Conservation (phyloP, 2,888 invertebrate genomes). For the Pycnomerus fuliginosus region DNA sequence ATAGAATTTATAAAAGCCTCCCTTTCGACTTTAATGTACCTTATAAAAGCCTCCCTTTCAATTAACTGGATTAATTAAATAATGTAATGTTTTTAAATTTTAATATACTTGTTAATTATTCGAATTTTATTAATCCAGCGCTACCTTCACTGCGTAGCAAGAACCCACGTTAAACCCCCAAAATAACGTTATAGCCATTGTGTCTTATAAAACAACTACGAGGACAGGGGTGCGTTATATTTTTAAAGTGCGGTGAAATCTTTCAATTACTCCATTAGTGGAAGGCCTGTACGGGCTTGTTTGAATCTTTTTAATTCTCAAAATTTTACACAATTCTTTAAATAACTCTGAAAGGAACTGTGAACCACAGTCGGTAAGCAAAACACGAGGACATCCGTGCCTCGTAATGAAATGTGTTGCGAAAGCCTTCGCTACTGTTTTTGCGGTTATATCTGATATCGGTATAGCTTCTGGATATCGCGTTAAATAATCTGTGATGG, state of each 20-base stretch:
- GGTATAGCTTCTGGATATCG: conserved; percentile 32
- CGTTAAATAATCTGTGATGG: conserved; percentile 28
- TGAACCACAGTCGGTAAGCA: conserved; percentile 26
- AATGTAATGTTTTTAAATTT: no score
- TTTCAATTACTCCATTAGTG: conserved; percentile 24
- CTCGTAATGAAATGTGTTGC: conserved; percentile 18
- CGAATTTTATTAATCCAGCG: no score
- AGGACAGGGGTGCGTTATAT: no score
- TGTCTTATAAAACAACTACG: no score
- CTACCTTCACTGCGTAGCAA: no score
- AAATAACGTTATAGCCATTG: no score
- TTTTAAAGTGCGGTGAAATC: conserved; percentile 15
- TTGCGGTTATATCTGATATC: conserved; percentile 32
- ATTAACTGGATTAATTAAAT: no score
- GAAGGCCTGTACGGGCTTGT: conserved; percentile 18
- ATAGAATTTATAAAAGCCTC: no score
- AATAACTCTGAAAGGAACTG: conserved; percentile 21
- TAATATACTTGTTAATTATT: no score
- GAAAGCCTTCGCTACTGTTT: conserved; percentile 31
- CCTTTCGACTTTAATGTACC: no score
- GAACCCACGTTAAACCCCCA: no score
- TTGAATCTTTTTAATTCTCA: conserved; percentile 11
- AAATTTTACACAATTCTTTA: conserved; percentile 8
- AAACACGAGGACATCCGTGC: conserved; percentile 25
- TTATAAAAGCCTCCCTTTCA: no score